These are phyloP conservation scores for Uromys caudimaculatus DNA, from an alignment of 2,797 vertebrate species.

Conservation along the genomic window DNA sequence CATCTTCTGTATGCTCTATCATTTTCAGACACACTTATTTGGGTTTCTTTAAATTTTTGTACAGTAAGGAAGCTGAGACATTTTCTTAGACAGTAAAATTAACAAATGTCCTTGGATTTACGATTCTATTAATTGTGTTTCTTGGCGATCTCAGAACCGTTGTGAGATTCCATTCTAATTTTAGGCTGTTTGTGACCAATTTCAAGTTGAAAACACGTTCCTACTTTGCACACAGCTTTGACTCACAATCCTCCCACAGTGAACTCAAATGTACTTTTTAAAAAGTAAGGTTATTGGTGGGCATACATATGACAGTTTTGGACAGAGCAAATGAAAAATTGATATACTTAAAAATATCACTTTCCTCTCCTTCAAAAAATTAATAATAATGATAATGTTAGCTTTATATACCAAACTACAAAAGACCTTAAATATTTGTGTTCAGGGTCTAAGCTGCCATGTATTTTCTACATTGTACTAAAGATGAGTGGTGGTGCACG, in stretches of 20 bases:
- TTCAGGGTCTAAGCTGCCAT: background rate
- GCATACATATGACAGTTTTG: background rate
- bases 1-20: background rate
- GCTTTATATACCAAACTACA: background rate
- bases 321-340: slow-evolving; percentile 20
- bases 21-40: slow-evolving; percentile 5
- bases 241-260: background rate
- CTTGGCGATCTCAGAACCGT: slow-evolving; percentile 41
- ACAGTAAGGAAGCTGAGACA: slow-evolving; percentile 53
- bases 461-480: background rate
- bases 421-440: background rate
- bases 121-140: slow-evolving; percentile 67
- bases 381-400: background rate
- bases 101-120: slow-evolving; percentile 70
- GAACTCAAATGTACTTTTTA: background rate
- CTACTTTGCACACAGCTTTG: background rate
- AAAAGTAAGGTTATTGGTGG: slow-evolving; percentile 7
- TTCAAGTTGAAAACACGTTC: slow-evolving; percentile 70
- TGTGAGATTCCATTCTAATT: slow-evolving; percentile 33
- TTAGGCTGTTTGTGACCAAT: background rate
- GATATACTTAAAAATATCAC: background rate
- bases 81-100: slow-evolving; percentile 67
- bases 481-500: too few species aligned
- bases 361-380: slow-evolving; percentile 35
- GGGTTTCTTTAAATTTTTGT: background rate